Conservation (phyloP, 2,888 invertebrate genomes). For the Orthosia cruda region DNA sequence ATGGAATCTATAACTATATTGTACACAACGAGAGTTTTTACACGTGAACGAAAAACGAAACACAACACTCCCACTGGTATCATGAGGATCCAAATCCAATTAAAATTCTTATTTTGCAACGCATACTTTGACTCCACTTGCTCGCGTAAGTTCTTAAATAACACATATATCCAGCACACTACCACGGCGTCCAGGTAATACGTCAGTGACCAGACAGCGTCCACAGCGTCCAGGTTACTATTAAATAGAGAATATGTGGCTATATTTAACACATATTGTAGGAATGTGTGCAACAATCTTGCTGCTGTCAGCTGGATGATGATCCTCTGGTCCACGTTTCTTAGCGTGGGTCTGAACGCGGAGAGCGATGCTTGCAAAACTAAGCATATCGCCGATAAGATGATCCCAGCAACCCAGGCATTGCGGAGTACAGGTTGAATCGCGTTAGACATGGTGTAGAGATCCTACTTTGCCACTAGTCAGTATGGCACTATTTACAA, state of each 20-base stretch:
- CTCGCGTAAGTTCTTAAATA: conserved; percentile 82
- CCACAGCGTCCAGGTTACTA: accelerated
- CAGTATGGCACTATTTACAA: not conserved
- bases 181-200: conserved; percentile 77
- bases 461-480: not conserved
- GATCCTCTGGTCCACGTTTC: conserved; percentile 81
- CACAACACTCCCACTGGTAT: conserved; percentile 71
- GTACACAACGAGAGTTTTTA: not conserved
- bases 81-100: conserved; percentile 73
- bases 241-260: conserved; percentile 12
- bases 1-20: conserved; percentile 63
- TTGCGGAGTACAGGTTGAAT: too few species aligned
- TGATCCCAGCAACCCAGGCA: conserved; percentile 76
- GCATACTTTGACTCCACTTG: conserved; percentile 79
- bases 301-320: conserved; percentile 78
- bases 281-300: conserved; percentile 73
- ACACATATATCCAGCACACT: conserved; percentile 81
- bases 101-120: conserved; percentile 66
- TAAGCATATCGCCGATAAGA: conserved; percentile 72
- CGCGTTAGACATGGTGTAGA: conserved; percentile 19
- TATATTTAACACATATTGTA: conserved; percentile 62
- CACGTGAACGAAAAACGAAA: not conserved
- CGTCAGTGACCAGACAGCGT: conserved; percentile 51
- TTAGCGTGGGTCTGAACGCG: conserved; percentile 70
- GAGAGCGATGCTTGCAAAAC: conserved; percentile 73